Conservation (phyloP, 2,888 invertebrate genomes). For the Disparrhopalites patrizii region DNA sequence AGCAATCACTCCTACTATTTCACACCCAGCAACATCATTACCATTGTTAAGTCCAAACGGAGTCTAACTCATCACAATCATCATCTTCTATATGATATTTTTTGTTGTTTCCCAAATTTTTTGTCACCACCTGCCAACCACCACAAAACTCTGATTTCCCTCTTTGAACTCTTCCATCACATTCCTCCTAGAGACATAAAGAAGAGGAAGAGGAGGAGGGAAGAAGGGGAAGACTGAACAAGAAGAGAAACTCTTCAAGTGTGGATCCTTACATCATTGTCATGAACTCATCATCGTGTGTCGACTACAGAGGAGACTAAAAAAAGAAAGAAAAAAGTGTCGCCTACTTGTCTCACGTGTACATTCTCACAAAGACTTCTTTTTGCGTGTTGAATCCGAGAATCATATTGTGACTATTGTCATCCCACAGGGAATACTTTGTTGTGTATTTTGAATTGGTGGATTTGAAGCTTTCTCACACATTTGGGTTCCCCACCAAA, state of each 20-base stretch:
- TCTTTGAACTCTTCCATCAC: background rate
- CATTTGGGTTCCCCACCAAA: slow-evolving; percentile 19
- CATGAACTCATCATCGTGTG: slow-evolving; percentile 11
- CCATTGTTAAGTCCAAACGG: slow-evolving; percentile 2
- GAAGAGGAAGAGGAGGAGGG: background rate
- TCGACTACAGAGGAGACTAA: too few species aligned
- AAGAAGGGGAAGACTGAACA: background rate
- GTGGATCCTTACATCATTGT: too few species aligned
- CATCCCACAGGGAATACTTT: slow-evolving; percentile 19
- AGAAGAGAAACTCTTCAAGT: too few species aligned
- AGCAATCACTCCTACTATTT: too few species aligned
- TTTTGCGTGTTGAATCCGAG: background rate
- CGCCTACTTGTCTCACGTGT: slow-evolving; percentile 13
- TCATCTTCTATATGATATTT: too few species aligned
- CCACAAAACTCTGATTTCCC: background rate
- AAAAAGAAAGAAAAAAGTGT: slow-evolving; percentile 9
- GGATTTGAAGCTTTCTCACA: too few species aligned
- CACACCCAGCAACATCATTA: slow-evolving; percentile 3
- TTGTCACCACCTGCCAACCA: background rate
- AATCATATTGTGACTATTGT: background rate
- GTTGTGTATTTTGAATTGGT: too few species aligned
- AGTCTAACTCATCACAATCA: too few species aligned
- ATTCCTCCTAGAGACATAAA: background rate
- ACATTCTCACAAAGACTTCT: slow-evolving; percentile 22
- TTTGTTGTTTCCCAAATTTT: too few species aligned